Base-by-base conservation (phyloP, 2,797 vertebrate genomes). In the Artibeus lituratus region DNA sequence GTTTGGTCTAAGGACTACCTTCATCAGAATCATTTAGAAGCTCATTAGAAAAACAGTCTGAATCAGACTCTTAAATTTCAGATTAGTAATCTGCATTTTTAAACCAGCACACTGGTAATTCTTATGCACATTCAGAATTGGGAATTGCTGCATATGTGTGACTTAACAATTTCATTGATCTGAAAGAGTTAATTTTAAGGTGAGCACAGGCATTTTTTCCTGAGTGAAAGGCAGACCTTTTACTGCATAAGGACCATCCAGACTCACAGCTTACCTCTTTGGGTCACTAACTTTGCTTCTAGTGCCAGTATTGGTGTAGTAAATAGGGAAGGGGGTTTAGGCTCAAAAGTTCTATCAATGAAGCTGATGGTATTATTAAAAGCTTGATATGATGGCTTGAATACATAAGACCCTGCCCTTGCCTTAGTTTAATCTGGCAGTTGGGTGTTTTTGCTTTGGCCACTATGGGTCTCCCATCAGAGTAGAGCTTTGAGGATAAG, bases 401-500 rank as follows among this genome's bases (percentile, higher is more conserved):
- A 72, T 42, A 55, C 84, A 0, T 14, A 39, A 53, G 21, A 65
- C 26, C 74, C 44, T 10, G 9, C 32, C 49, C 29, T 42, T 51
- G n/a, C 59, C 62, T 47, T 42, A 67, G 15, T 59, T 47, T 67
- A 70, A 21, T 88, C 44, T 77, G 69, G 82, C 26, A 26, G 11
- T 65, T 77, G 49, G 32, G 18, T 55, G 1, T 44, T 90, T 93
- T 93, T 80, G 47, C 39, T 82, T 47, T 69, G 32, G 39, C 12
- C 21, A 1, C 78, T 9, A 39, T 1, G 12, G 21, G 26, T 51
- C 42, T 94, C 37, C 39, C 21, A 22, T 78, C 42, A 81, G 18
- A 81, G 6, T 51, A 62, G 44, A 76, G 72, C n/a, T 94, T 95
- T 65, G 67, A 93, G 65, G 94, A 87, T 39, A 77, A 76, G 67